Evolutionary conservation across 2,113 vertebrate genomes (phyloP), one percentile per base, ranked within the genome.

Genomic region (Rattus rattus): DNA sequence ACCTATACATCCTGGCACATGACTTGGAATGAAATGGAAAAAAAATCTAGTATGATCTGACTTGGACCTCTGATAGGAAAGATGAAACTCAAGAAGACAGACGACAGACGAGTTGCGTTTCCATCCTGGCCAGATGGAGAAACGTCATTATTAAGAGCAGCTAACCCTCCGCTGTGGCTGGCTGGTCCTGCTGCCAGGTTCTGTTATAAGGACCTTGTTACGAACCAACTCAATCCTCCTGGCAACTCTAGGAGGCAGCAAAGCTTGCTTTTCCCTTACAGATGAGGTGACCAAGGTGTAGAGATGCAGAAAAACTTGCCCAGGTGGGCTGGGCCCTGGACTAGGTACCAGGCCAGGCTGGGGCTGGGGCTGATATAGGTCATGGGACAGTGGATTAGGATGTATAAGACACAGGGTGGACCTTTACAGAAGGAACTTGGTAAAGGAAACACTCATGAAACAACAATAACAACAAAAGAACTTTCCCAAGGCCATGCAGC

Each of bases 1-100:
- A 93, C 73, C 90, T 54, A 90, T 91, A 92, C n/a, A 93, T 76
- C 79, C 90, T n/a, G 49, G 28, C 49, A 88, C 77, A 73, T 69
- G 47, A 88, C 54, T 79, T 72, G 61, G 92, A 96, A 94, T 84
- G 61, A 92, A 96, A 70, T 54, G 69, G 36, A 88, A 43, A 76
- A 85, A 88, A 43, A 69, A 84, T 17, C 30, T 80, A 59, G 36
- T 88, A 80, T 26, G 0, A 63, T 86, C 54, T 92, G 39, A 10
- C 52, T 86, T 73, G 81, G 52, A 56, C 67, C 39, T 70, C 89
- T 93, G 83, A 11, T 92, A 92, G 94, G 75, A 39, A 97, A 90
- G 63, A 87, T 33, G n/a, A 81, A 94, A 94, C 14, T 85, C 20
- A 86, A 69, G 28, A 63, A 75, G 72, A 92, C 20, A 61, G 28